Evolutionary conservation across 2,888 invertebrate species (phyloP).

Genomic region (Macroteleia sp.): DNA sequence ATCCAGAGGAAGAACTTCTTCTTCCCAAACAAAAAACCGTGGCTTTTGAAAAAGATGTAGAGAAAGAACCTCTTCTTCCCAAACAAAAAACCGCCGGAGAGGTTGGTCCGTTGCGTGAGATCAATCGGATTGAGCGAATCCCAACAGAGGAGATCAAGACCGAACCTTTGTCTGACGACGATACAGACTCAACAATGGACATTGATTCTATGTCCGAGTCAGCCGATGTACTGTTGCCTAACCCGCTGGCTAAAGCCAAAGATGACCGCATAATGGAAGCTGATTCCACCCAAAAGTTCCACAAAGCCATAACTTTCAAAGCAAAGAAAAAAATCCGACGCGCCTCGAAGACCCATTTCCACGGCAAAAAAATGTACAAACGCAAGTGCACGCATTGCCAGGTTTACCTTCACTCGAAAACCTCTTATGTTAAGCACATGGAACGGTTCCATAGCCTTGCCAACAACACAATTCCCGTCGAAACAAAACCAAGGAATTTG

Average conservation of each 20-base stretch:
- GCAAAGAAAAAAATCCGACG: slow-evolving; percentile 73
- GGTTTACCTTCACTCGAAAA: slow-evolving; percentile 79
- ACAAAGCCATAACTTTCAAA: slow-evolving; percentile 32
- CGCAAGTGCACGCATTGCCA: slow-evolving; percentile 78
- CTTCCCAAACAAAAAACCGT: no score
- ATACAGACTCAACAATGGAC: slow-evolving; percentile 73
- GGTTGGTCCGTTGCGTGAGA: slow-evolving; percentile 19
- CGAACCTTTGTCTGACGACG: slow-evolving; percentile 81
- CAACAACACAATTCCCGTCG: background rate
- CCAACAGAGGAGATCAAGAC: slow-evolving; percentile 82
- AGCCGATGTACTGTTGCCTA: slow-evolving; percentile 73
- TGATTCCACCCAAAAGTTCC: slow-evolving; percentile 76
- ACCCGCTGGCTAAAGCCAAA: slow-evolving; percentile 70
- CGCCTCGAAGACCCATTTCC: slow-evolving; percentile 77
- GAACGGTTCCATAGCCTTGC: slow-evolving; percentile 74
- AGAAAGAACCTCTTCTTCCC: slow-evolving; percentile 14
- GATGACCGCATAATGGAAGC: slow-evolving; percentile 76
- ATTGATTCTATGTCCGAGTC: slow-evolving; percentile 70
- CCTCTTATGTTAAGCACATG: slow-evolving; percentile 78
- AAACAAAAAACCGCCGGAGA: background rate
- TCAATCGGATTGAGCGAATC: slow-evolving; percentile 6
- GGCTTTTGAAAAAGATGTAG: slow-evolving; percentile 28
- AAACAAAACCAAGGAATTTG: slow-evolving; percentile 13
- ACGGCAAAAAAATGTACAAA: slow-evolving; percentile 74
- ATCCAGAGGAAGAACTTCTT: no score